Percentiles rank a stretch among this genome's conserved stretches.
Conservation (phyloP, 37 sponge, comb jelly and placozoan genomes). For the Theonella swinhoei region DNA sequence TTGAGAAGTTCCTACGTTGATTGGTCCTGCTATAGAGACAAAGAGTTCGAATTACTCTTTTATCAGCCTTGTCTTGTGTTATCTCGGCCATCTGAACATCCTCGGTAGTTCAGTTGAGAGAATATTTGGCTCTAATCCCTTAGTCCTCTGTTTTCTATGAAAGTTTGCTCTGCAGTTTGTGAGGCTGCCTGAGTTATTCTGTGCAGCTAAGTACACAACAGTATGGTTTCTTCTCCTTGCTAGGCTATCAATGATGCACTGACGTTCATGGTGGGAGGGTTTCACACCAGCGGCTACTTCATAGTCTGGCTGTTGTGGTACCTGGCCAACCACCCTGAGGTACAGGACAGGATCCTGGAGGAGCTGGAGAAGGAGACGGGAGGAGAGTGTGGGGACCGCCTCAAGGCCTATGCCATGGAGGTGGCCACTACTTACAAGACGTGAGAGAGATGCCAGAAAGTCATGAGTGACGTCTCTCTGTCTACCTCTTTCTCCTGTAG, state of each 20-base stretch:
- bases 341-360: conserved; percentile 46
- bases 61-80: no score
- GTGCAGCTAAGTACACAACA: background rate
- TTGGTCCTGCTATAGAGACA: no score
- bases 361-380: conserved; percentile 48
- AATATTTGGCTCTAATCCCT: no score
- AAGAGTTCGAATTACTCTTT: no score
- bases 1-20: no score
- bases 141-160: no score
- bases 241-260: conserved; percentile 66
- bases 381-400: conserved; percentile 33
- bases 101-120: no score
- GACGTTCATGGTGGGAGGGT: conserved; percentile 86
- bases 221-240: background rate
- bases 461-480: no score
- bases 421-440: background rate
- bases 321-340: conserved; percentile 54
- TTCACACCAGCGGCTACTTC: conserved; percentile 87
- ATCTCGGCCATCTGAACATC: no score
- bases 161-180: conserved; percentile 2
- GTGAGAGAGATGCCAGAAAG: background rate
- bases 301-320: conserved; percentile 54
- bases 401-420: conserved; percentile 43
- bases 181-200: background rate
- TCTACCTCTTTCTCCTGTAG: conserved; percentile 13